Base-by-base conservation (phyloP, 2,797 vertebrate genomes). In the Halcyon chelicuti region DNA sequence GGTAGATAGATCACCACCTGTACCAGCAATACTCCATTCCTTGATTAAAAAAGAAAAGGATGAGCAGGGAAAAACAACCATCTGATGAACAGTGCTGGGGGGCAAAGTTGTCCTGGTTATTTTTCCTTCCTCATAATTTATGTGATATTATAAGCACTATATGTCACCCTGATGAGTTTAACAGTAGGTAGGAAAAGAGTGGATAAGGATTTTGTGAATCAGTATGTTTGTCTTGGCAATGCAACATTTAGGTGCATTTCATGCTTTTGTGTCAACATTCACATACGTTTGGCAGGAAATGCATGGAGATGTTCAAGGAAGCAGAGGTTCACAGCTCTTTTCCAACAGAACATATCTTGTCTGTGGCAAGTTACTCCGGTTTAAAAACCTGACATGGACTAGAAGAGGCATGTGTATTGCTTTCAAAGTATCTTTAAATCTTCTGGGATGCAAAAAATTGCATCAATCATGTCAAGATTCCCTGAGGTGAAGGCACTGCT, bases 351-450 rank as follows among this genome's bases (percentile, higher is more conserved):
- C 19, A 46, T 5, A 62, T 14, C 11, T 52, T 33, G n/a, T 21
- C 44, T 35, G 25, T 23, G 13, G 2, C 35, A 70, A 65, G 13
- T 10, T 25, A 28, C 2, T 11, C 12, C 46, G 10, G 2, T 74
- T 88, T 83, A 29, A 44, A 79, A 86, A 46, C 25, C 23, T 47
- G 21, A 26, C 29, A 42, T 31, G 8, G 14, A 67, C 20, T n/a
- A 39, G 37, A 47, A 79, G 8, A 2, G 4, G 5, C 15, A 57
- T 9, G n/a, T 0, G 0, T 31, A 29, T 66, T 70, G n/a, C 10
- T 54, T 37, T 46, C 10, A 42, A 79, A 82, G 73, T 42, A 66
- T 4, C 15, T 76, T 68, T 49, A 70, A 65, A 46, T 47, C 2
- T 88, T 60, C 35, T 81, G 39, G 22, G 86, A 49, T 61, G 19